Conservation (phyloP, 2,888 invertebrate genomes). For the Parasteatoda lunata region DNA sequence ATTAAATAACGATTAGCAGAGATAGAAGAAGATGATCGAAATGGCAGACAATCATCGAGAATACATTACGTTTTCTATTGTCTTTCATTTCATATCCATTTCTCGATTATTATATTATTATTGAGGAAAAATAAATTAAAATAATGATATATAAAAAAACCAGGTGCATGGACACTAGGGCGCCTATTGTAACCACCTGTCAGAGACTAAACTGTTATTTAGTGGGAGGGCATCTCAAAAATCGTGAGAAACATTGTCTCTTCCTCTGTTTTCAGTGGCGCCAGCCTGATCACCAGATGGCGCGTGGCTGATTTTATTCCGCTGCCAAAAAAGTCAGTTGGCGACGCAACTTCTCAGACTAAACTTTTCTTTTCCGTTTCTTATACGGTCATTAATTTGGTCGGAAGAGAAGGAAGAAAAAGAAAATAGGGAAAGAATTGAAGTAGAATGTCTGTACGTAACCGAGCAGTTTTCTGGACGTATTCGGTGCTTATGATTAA, state of each 20-base stretch:
- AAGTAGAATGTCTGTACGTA: constrained; percentile 37
- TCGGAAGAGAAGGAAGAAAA: constrained; percentile 14
- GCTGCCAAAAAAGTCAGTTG: constrained; percentile 60
- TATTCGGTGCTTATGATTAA: constrained; percentile 35
- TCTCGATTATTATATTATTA: background rate
- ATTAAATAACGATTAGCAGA: too few relatives aligned
- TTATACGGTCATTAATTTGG: constrained; percentile 57
- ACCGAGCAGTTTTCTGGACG: constrained; percentile 15
- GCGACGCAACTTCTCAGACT: constrained; percentile 62
- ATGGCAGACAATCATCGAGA: background rate
- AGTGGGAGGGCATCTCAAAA: constrained; percentile 51
- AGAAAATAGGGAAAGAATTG: constrained; percentile 16
- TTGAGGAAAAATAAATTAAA: constrained; percentile 27
- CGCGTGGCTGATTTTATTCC: constrained; percentile 62
- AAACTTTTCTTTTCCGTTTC: constrained; percentile 39
- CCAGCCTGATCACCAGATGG: constrained; percentile 65
- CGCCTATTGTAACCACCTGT: constrained; percentile 62
- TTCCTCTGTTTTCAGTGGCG: constrained; percentile 35
- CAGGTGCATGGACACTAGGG: constrained; percentile 59
- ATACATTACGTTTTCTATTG: background rate
- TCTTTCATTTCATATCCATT: background rate
- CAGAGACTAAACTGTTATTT: constrained; percentile 65
- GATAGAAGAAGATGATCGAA: too few relatives aligned
- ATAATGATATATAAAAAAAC: constrained; percentile 42
- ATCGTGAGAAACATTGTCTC: constrained; percentile 49